phyloP scores from a whole-genome alignment of 2,888 invertebrate species.

The Azorinus chamasolen region DNA sequence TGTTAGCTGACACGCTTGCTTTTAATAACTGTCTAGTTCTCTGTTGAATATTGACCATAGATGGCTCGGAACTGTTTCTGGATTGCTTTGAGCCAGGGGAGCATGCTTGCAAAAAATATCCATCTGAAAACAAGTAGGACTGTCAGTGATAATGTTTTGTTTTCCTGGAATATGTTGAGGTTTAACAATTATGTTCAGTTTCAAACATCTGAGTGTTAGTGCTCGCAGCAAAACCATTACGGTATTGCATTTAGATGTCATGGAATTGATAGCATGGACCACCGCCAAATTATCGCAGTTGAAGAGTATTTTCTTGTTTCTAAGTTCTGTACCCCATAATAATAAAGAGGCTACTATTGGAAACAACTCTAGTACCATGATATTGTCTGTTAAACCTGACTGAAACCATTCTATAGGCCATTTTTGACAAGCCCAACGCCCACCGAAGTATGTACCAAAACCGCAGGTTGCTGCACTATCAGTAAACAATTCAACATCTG shows the following conservation, averaged over 20 bases:
- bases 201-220: constrained; percentile 24
- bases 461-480: constrained; percentile 31
- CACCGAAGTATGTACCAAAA: constrained; percentile 36
- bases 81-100: constrained; percentile 18
- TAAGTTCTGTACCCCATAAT: constrained; percentile 27
- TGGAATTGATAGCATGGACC: constrained; percentile 25
- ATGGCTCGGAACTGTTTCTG: background rate
- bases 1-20: constrained; percentile 17
- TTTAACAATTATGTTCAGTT: constrained; percentile 24
- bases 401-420: constrained; percentile 31
- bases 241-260: constrained; percentile 30
- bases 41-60: constrained; percentile 21
- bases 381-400: constrained; percentile 15
- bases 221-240: constrained; percentile 28
- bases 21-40: constrained; percentile 20
- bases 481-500: constrained; percentile 35
- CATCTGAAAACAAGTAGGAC: constrained; percentile 26
- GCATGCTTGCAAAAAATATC: constrained; percentile 7
- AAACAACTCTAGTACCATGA: no score
- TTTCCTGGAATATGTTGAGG: constrained; percentile 29
- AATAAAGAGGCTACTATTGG: constrained; percentile 20
- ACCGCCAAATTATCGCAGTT: constrained; percentile 39
- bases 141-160: constrained; percentile 7
- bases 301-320: constrained; percentile 34
- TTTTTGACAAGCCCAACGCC: no score